Percentiles rank a stretch among this genome's conserved stretches.
These are phyloP conservation scores for Lepetodrilus schrolli DNA, from an alignment of 2,888 invertebrate species.

Conservation along the genomic window DNA sequence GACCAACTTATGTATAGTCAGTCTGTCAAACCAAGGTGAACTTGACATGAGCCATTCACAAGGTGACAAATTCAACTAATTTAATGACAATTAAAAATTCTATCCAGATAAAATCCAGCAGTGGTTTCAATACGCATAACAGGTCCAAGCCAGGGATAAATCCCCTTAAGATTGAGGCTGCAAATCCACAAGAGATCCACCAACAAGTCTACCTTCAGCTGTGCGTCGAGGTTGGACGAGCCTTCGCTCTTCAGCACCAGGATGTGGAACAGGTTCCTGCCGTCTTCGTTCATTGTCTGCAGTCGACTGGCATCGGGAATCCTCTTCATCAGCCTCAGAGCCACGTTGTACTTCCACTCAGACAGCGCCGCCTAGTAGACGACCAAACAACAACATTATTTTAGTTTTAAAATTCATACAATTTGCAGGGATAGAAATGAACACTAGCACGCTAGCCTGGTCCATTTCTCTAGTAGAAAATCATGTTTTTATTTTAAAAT, in stretches of 20 bases:
- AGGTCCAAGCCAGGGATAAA: neutral
- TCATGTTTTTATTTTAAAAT: too few relatives aligned
- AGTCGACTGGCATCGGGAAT: slow-evolving; percentile 62
- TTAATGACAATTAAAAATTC: neutral
- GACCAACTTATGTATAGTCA: too few relatives aligned
- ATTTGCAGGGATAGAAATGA: too few relatives aligned
- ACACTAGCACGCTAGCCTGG: too few relatives aligned
- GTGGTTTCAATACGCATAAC: neutral
- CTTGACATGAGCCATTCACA: too few relatives aligned
- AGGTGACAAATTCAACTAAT: too few relatives aligned
- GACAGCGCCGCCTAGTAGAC: slow-evolving; percentile 76
- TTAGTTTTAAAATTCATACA: too few relatives aligned
- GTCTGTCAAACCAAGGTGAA: too few relatives aligned
- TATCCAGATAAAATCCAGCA: neutral
- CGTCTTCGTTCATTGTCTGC: slow-evolving; percentile 61
- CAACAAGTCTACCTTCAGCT: slow-evolving; percentile 66
- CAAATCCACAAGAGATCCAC: too few relatives aligned
- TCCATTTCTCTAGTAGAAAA: too few relatives aligned
- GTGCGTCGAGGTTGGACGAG: slow-evolving; percentile 47
- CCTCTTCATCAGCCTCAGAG: slow-evolving; percentile 73
- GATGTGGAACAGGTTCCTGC: slow-evolving; percentile 75
- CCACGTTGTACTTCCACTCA: slow-evolving; percentile 75
- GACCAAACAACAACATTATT: too few relatives aligned
- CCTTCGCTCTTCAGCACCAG: slow-evolving; percentile 68
- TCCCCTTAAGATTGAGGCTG: too few relatives aligned